These are phyloP conservation scores for Porites divaricata DNA, from an alignment of 92 coral and sea anemone species.

Conservation along the genomic window DNA sequence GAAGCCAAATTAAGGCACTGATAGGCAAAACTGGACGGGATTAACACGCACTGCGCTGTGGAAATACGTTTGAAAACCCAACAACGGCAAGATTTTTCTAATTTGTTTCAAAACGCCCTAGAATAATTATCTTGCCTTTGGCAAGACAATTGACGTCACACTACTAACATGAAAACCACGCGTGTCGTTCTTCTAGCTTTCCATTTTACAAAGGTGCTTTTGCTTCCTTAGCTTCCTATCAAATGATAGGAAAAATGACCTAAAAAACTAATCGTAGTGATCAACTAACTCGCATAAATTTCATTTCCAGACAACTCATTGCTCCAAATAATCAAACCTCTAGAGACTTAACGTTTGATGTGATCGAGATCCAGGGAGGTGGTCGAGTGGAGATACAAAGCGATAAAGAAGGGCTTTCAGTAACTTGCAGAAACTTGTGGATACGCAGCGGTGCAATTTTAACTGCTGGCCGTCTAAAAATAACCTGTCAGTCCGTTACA, in stretches of 20 bases:
- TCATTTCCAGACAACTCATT: slow-evolving; percentile 70
- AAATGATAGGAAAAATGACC: not conserved
- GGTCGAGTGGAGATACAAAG: slow-evolving; percentile 93
- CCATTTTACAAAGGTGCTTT: too few species aligned
- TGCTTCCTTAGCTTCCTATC: not conserved
- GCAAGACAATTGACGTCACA: too few species aligned
- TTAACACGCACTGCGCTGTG: too few species aligned
- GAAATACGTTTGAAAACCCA: too few species aligned
- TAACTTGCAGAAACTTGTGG: slow-evolving; percentile 76
- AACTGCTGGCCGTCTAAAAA: slow-evolving; percentile 76
- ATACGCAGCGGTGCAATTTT: slow-evolving; percentile 93
- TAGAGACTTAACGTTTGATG: slow-evolving; percentile 75
- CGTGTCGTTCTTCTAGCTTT: too few species aligned
- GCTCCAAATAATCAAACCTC: slow-evolving; percentile 84
- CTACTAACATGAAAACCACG: too few species aligned
- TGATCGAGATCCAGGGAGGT: slow-evolving; percentile 91
- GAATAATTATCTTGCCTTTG: too few species aligned
- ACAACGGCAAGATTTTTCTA: too few species aligned
- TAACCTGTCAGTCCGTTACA: slow-evolving; percentile 72
- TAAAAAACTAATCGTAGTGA: not conserved
- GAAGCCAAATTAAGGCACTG: too few species aligned
- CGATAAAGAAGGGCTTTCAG: slow-evolving; percentile 83
- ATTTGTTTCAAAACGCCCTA: too few species aligned
- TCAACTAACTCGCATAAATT: not conserved
- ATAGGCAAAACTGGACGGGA: too few species aligned